Percentiles rank a stretch among this genome's conserved stretches.
Evolutionary conservation across 2,797 vertebrate genomes (phyloP).

Genomic region (Chiroxiphia lanceolata): DNA sequence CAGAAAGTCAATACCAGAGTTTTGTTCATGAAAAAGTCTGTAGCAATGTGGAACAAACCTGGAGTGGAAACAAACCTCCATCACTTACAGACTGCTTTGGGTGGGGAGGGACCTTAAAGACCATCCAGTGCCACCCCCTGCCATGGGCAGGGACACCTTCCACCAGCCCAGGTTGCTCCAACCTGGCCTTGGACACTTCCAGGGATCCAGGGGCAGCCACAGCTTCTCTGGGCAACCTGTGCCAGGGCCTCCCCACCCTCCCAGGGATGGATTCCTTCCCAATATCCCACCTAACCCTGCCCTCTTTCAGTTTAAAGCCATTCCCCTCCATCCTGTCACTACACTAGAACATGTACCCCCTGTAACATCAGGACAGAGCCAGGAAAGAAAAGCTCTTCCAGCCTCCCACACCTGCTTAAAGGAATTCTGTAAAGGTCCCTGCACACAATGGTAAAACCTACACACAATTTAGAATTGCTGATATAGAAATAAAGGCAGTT

Average conservation of each 20-base stretch:
- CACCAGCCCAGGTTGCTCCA: neutral
- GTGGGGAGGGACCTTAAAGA: neutral
- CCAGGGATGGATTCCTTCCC: rapidly evolving
- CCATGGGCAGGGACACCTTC: neutral
- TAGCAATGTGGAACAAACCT: rapidly evolving
- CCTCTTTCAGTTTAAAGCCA: neutral
- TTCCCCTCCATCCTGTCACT: neutral
- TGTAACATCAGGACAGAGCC: neutral
- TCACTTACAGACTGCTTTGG: neutral
- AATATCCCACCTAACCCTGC: rapidly evolving
- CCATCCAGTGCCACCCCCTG: rapidly evolving
- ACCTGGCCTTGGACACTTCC: neutral
- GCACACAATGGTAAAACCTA: neutral
- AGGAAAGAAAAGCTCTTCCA: neutral
- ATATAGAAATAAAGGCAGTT: neutral
- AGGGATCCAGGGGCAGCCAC: neutral
- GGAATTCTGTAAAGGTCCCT: neutral
- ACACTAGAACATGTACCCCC: neutral
- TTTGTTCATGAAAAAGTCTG: neutral
- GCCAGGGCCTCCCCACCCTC: neutral
- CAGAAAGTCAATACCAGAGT: neutral
- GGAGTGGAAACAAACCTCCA: neutral
- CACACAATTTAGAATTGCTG: neutral
- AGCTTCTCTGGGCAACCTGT: neutral
- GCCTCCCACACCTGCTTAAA: neutral